These are phyloP conservation scores for Fragum sueziense DNA, from an alignment of 2,888 invertebrate genomes.

Conservation along the genomic window DNA sequence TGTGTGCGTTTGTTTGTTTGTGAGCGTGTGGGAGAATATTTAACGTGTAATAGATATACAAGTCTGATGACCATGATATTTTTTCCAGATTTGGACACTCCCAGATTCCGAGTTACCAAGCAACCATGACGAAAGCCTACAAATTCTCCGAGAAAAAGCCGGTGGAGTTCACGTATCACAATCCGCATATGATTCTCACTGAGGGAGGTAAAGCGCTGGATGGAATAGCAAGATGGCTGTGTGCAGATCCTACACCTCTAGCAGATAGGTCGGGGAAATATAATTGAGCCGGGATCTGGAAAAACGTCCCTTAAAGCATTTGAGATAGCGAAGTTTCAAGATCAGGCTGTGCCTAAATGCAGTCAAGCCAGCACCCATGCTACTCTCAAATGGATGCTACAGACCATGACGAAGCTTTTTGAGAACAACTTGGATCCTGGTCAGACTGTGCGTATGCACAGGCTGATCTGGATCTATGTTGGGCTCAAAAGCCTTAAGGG, in stretches of 20 bases:
- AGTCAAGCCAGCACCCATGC: no score
- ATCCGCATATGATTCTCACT: conserved; percentile 43
- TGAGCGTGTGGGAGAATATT: no score
- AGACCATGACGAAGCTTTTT: no score
- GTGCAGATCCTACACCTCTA: conserved; percentile 38
- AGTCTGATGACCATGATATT: no score
- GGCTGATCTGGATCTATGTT: not conserved
- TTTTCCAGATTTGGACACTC: conserved; percentile 53
- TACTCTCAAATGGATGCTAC: no score
- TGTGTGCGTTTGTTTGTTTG: not conserved
- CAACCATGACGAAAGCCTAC: conserved; percentile 35
- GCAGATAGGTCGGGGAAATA: conserved; percentile 49
- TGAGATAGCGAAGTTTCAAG: no score
- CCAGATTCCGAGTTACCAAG: conserved; percentile 51
- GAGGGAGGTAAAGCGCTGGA: conserved; percentile 29
- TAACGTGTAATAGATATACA: no score
- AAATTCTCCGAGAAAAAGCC: conserved; percentile 25
- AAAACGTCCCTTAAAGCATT: no score
- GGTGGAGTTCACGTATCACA: conserved; percentile 40
- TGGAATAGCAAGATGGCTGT: conserved; percentile 46
- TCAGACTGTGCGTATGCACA: not conserved
- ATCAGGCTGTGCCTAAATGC: no score
- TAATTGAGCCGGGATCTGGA: no score
- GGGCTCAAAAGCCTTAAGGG: no score
- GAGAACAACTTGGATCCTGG: no score